Conservation (phyloP, 1,140 invertebrate genomes). For the Drosophila mauritiana region DNA sequence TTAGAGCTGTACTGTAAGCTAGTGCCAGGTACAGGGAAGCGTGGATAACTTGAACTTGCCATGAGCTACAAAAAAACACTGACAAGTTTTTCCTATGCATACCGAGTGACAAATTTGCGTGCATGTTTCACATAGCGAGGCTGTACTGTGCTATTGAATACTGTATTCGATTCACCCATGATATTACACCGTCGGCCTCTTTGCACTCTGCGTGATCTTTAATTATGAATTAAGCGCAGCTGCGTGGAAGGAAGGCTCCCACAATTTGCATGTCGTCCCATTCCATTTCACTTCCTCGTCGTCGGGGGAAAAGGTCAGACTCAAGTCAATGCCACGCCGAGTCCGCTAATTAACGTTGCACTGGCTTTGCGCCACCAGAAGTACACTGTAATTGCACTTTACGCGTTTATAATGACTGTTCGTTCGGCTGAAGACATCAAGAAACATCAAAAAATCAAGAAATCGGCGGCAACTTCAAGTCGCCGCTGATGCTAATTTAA, state of each 20-base stretch:
- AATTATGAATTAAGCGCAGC: conserved; percentile 53
- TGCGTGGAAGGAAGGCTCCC: conserved; percentile 28
- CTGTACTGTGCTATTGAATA: conserved; percentile 13
- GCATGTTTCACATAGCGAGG: neutral
- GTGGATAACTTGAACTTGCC: neutral
- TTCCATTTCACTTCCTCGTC: conserved; percentile 31
- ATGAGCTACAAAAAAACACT: no score
- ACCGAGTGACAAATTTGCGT: no score
- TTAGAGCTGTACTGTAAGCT: conserved; percentile 25
- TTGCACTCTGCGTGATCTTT: conserved; percentile 47
- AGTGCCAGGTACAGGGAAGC: conserved; percentile 26
- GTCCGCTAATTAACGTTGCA: conserved; percentile 43
- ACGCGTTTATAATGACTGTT: conserved; percentile 32
- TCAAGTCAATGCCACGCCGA: conserved; percentile 51
- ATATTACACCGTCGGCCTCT: conserved; percentile 30
- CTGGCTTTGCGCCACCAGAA: conserved; percentile 29
- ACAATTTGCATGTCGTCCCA: conserved; percentile 50
- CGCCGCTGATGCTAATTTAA: conserved; percentile 39
- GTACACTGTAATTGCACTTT: conserved; percentile 52
- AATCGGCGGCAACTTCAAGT: neutral
- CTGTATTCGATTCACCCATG: conserved; percentile 9
- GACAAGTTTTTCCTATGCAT: no score
- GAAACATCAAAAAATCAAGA: conserved; percentile 10
- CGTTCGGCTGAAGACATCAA: conserved; percentile 15
- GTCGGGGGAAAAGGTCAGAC: conserved; percentile 40